phyloP scores from a whole-genome alignment of 2,113 vertebrate genomes.

The Lepus europaeus region DNA sequence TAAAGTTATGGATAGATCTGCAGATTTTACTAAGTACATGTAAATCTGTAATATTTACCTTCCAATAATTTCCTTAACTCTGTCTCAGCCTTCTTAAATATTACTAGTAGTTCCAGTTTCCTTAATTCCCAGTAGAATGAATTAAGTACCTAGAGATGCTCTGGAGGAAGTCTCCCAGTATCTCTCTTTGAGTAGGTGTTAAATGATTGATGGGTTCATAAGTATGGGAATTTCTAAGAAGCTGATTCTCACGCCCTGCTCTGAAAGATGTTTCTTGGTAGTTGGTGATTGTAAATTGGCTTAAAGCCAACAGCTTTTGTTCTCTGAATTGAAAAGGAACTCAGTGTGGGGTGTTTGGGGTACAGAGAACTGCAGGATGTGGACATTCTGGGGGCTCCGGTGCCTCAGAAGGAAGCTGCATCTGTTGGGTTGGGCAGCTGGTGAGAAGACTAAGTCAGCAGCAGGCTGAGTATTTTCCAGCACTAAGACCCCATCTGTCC shows the following conservation, averaged over 20 bases:
- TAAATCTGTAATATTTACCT: neutral
- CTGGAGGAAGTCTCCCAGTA: neutral
- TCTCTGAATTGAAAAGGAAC: conserved; percentile 76
- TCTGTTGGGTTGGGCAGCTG: conserved; percentile 52
- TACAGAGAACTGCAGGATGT: conserved; percentile 69
- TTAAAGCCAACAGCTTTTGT: conserved; percentile 63
- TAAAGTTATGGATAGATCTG: neutral
- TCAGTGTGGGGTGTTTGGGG: conserved; percentile 45
- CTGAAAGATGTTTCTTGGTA: conserved; percentile 51
- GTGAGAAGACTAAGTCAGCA: conserved; percentile 58
- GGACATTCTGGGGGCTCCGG: conserved; percentile 9
- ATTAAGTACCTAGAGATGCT: neutral
- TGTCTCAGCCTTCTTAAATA: conserved; percentile 1
- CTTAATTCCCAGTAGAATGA: conserved; percentile 45
- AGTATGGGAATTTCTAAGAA: conserved; percentile 68
- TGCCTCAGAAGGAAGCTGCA: conserved; percentile 46
- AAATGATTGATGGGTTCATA: neutral
- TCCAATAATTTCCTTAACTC: conserved; percentile 46
- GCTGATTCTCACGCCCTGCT: conserved; percentile 69
- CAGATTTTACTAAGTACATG: neutral
- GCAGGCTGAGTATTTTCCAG: neutral
- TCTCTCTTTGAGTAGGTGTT: neutral
- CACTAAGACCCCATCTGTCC: neutral
- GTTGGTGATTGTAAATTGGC: conserved; percentile 70
- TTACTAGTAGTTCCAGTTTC: neutral